Percentiles rank a stretch among this genome's conserved stretches.
Conservation (phyloP, 2,797 vertebrate species). For the Gallinago solitaria region DNA sequence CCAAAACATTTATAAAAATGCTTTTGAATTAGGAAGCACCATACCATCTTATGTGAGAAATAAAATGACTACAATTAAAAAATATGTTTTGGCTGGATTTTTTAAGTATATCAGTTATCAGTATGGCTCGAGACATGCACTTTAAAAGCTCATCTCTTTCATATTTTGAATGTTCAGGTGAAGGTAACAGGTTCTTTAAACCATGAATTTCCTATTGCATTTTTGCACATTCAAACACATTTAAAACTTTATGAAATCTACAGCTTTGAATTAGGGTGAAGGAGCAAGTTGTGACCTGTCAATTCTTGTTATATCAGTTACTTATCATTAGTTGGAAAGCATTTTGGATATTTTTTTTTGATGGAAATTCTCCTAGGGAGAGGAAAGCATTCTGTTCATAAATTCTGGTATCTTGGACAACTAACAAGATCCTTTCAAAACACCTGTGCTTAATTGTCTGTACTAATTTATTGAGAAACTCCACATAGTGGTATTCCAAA, state of each 20-base stretch:
- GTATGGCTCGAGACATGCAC: not conserved
- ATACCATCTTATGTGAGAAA: not conserved
- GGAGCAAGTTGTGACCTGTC: constrained; percentile 24
- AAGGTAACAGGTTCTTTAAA: not conserved
- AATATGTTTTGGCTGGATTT: not conserved
- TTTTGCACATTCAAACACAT: not conserved
- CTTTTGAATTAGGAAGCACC: not conserved
- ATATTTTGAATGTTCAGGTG: not conserved
- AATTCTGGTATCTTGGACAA: constrained; percentile 28
- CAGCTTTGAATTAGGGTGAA: not conserved
- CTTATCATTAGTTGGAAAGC: constrained; percentile 33
- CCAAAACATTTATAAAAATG: not conserved
- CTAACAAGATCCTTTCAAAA: constrained; percentile 34
- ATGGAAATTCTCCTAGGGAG: constrained; percentile 6
- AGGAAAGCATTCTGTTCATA: constrained; percentile 32
- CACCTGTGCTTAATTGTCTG: constrained; percentile 39
- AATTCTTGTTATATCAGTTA: constrained; percentile 26
- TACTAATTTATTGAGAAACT: constrained; percentile 19
- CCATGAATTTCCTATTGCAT: not conserved
- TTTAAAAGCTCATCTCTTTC: not conserved
- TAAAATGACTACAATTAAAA: not conserved
- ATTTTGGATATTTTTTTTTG: not conserved
- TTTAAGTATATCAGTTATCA: not conserved
- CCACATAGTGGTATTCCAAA: not conserved
- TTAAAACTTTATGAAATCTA: constrained; percentile 3